These are phyloP conservation scores for Orthonychiurus folsomi DNA, from an alignment of 2,888 invertebrate genomes.

Conservation along the genomic window DNA sequence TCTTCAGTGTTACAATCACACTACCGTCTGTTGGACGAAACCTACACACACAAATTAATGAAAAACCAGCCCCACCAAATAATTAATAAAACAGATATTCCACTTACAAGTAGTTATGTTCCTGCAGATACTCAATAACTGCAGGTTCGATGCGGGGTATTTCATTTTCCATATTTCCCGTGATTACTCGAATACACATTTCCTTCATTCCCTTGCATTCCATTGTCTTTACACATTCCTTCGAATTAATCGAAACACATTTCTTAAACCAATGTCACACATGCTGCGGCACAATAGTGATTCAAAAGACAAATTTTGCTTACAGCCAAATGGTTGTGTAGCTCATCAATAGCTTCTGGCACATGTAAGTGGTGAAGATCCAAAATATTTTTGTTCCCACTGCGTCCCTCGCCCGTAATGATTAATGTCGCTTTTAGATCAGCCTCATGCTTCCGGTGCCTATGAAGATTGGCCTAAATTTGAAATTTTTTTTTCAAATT, in stretches of 20 bases:
- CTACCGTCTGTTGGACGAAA: neutral
- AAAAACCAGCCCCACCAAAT: too few species aligned
- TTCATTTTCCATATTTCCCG: constrained; percentile 67
- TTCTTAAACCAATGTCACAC: neutral
- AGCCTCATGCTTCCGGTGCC: constrained; percentile 41
- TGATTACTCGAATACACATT: constrained; percentile 57
- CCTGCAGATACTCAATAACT: constrained; percentile 54
- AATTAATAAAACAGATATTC: too few species aligned
- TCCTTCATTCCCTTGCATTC: neutral
- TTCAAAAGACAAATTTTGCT: too few species aligned
- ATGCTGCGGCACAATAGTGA: neutral
- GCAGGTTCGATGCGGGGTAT: constrained; percentile 63
- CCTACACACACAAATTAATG: neutral
- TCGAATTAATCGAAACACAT: too few species aligned
- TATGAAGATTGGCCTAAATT: constrained; percentile 41
- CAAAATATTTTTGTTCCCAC: constrained; percentile 48
- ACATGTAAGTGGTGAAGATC: constrained; percentile 73
- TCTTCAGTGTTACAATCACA: neutral
- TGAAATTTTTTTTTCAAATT: too few species aligned
- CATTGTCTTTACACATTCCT: neutral
- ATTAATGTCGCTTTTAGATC: constrained; percentile 44
- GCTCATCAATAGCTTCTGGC: constrained; percentile 57
- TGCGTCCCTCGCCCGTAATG: constrained; percentile 42
- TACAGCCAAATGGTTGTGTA: constrained; percentile 36
- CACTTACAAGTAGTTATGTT: neutral